Evolutionary conservation across 2,113 vertebrate genomes (phyloP).

Genomic region (Chrysemys picta): DNA sequence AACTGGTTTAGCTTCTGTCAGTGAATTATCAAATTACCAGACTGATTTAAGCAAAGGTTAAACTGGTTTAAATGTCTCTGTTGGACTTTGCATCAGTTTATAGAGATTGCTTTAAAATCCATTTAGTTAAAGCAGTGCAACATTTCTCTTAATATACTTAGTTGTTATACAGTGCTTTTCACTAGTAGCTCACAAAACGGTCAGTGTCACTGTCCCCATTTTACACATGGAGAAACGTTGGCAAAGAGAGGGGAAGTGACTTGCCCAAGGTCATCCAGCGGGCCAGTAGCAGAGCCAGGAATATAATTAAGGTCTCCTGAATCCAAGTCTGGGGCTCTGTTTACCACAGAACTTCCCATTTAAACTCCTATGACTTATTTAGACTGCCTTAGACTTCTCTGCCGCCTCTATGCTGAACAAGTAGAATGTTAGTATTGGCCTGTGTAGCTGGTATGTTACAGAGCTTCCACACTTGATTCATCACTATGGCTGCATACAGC

Average conservation of each 20-base stretch:
- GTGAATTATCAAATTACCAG: no score
- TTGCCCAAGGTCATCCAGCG: background rate
- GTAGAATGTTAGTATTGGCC: background rate
- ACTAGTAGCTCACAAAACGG: background rate
- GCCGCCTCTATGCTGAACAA: background rate
- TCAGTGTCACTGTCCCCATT: background rate
- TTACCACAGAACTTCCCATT: background rate
- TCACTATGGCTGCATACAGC: background rate
- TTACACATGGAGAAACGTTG: background rate
- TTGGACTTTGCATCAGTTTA: background rate
- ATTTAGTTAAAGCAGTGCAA: background rate
- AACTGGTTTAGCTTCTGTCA: no score
- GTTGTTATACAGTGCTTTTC: background rate
- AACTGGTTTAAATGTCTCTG: no score
- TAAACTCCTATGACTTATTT: background rate
- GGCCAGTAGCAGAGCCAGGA: background rate
- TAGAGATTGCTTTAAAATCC: background rate
- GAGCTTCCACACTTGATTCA: fast-evolving
- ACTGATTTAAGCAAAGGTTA: background rate
- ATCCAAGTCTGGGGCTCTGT: background rate
- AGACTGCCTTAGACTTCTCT: background rate
- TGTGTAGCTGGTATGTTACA: background rate
- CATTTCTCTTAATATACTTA: background rate
- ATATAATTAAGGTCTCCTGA: fast-evolving
- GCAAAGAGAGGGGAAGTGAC: background rate